These are phyloP conservation scores for Eupithecia inturbata DNA, from an alignment of 2,888 invertebrate species.

Conservation along the genomic window DNA sequence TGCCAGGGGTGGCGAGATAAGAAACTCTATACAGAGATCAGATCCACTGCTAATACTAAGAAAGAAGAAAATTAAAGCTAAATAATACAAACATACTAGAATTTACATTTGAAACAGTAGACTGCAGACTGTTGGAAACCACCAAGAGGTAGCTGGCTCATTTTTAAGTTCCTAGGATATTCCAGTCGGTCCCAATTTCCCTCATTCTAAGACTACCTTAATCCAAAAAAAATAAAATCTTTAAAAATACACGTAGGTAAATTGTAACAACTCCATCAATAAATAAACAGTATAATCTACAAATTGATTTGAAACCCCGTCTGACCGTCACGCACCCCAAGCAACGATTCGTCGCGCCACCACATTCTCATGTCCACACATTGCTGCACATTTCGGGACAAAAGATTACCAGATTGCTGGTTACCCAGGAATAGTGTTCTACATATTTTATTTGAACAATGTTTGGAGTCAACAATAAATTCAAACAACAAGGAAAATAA, in stretches of 20 bases:
- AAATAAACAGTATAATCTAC: slow-evolving; percentile 19
- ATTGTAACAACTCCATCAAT: background rate
- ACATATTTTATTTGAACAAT: background rate
- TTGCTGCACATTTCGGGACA: slow-evolving; percentile 20
- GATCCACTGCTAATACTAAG: no score
- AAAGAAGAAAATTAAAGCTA: no score
- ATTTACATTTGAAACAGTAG: no score
- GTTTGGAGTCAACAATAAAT: background rate
- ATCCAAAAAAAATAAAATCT: no score
- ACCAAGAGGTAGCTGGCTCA: no score
- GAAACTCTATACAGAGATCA: no score
- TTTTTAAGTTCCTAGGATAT: no score
- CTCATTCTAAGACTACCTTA: no score
- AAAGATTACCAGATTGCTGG: slow-evolving; percentile 15
- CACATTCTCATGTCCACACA: slow-evolving; percentile 26
- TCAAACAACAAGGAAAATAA: background rate
- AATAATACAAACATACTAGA: no score
- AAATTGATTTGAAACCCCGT: slow-evolving; percentile 48
- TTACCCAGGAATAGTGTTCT: slow-evolving; percentile 13
- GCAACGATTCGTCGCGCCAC: slow-evolving; percentile 40
- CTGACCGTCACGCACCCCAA: slow-evolving; percentile 49
- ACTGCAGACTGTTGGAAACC: no score
- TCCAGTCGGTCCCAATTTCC: no score
- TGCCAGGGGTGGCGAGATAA: no score
- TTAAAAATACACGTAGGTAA: background rate